Evolutionary conservation across 2,888 invertebrate genomes (phyloP), one percentile per base, ranked within the genome.

Genomic region (Aleiodes leptofemur): DNA sequence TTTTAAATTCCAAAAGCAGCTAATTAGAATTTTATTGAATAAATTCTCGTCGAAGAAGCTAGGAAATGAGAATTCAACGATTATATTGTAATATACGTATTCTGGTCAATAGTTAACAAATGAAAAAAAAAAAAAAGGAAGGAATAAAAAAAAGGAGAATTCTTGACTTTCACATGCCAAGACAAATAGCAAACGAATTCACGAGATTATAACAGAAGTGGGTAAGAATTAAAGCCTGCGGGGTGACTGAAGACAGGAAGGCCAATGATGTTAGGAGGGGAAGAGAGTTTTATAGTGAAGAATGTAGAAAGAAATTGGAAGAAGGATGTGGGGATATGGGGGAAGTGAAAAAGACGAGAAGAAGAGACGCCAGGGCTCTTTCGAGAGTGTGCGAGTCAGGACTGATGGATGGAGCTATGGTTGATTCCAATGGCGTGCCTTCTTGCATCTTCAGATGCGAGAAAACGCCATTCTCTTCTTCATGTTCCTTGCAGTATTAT

Each of bases 291-390:
- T 68, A 68, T 43, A 43, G 43, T 66, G 69, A 76, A 59, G 74
- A 76, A 69, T 59, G 57, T 71, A 68, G 77, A 74, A 75, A 72
- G 69, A 70, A 66, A 72, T 56, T 59, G 64, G 68, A 51, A 68
- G 51, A 69, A 76, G 74, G 80, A 82, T 86, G 84, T 84, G 85
- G 83, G 86, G 23, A 23, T 23, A 84, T 85, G 86, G 81, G 82
- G n/a, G 53, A 53, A 13, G 23, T 14, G 48, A 59, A 66, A 38
- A 59, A 51, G 59, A 72, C 48, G 69, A 31, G 72, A 72, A 72
- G 53, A 72, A 31, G 72, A 72, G 23, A 43, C 56, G 38, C 55
- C 38, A 43, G 68, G 51, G 23, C 23, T 23, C 29, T 3, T 9
- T 43, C 43, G 43, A 43, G 43, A 23, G 13, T 61, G 23, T 23